phyloP scores from a whole-genome alignment of 2,797 vertebrate genomes.

The Propithecus perrieri region DNA sequence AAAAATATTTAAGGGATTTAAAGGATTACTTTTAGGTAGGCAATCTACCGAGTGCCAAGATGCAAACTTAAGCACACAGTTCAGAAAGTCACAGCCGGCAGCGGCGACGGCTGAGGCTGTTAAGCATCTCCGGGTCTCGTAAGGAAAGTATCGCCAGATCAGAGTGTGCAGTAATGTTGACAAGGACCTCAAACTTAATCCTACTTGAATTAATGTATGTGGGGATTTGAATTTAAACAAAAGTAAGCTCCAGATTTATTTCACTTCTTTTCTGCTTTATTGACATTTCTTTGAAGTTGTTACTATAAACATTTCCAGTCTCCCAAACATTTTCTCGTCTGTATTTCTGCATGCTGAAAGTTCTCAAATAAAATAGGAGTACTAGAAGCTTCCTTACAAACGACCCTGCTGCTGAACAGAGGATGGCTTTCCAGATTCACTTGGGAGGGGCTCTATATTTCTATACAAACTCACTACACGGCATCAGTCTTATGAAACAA shows the following conservation, averaged over 20 bases:
- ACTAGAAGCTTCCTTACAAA: background rate
- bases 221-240: constrained; percentile 50
- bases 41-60: constrained; percentile 63
- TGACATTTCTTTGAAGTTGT: constrained; percentile 62
- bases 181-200: constrained; percentile 44
- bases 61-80: background rate
- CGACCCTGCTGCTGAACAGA: background rate
- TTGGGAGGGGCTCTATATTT: background rate
- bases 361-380: background rate
- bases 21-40: constrained; percentile 67
- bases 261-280: constrained; percentile 61
- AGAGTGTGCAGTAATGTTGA: background rate
- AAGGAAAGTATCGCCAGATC: background rate
- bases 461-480: background rate
- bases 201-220: constrained; percentile 45
- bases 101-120: background rate
- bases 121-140: constrained; percentile 9
- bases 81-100: background rate
- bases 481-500: background rate
- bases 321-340: background rate
- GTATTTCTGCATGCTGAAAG: background rate
- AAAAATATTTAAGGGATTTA: constrained; percentile 52
- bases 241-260: constrained; percentile 50
- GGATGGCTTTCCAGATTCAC: background rate
- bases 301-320: constrained; percentile 62